Evolutionary conservation across 2,113 vertebrate genomes (phyloP), one percentile per base, ranked within the genome.

Genomic region (Halichoerus grypus): DNA sequence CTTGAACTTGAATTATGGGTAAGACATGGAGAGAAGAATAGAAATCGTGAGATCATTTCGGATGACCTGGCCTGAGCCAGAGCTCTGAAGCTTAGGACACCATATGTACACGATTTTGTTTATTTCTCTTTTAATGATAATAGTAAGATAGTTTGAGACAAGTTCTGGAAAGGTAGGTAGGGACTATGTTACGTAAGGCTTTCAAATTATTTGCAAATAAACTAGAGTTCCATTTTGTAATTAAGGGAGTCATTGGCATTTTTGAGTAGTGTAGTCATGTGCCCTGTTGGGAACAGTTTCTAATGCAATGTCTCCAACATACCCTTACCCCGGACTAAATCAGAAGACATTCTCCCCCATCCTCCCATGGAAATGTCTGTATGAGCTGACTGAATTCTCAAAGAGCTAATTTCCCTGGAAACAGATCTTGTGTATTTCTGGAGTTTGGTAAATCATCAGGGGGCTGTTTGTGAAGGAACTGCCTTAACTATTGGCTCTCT

Each of bases 391-490:
- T 65, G 42, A 86, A 90, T 33, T 85, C 42, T 72, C 19, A 95
- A 95, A 67, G 67, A 95, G 39, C 46, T 85, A 53, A 95, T 97
- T 95, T 95, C 92, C 76, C 87, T 95, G 67, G 57, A 95, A 94
- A 94, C 46, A 91, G 80, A 96, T 92, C 77, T 76, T 86, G 55
- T 57, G 26, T 88, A 82, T 92, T 94, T 97, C 83, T 94, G 42
- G 81, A 90, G 31, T 39, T 71, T 87, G 83, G 59, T 67, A 77
- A 86, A 83, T 89, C 80, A 86, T 16, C 26, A 39, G 72, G 33
- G 42, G 12, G 55, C 61, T 96, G 13, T 77, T 92, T 42, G 61
- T 90, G 65, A 90, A 80, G 72, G 77, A 90, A 85, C 11, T 69
- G 85, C 51, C 91, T 95, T 86, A 86, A 95, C 19, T 46, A 63